Evolutionary conservation across 2,888 invertebrate species (phyloP).

Genomic region (Vesta saturnalis): DNA sequence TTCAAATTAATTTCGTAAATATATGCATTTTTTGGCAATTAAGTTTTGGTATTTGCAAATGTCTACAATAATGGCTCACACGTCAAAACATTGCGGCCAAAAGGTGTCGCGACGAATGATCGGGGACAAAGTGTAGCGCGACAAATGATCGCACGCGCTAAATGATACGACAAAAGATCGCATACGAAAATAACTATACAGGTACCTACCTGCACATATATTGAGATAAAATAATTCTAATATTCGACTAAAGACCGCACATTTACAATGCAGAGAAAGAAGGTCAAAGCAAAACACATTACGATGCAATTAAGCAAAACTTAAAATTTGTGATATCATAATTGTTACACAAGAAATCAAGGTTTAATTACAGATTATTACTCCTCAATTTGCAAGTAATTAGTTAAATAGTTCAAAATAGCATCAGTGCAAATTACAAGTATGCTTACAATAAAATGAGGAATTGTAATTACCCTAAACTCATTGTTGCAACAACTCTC

Average conservation of each 20-base stretch:
- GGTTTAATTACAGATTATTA: not conserved
- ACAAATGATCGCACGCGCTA: not conserved
- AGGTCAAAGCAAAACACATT: not conserved
- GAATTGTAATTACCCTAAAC: not conserved
- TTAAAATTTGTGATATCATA: not conserved
- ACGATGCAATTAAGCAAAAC: not conserved
- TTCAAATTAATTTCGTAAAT: too few species aligned
- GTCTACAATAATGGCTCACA: too few species aligned
- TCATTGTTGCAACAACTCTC: not conserved
- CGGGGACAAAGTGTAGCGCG: not conserved
- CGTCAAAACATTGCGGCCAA: too few species aligned
- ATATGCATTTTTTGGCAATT: too few species aligned
- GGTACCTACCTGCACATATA: not conserved
- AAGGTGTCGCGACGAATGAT: too few species aligned
- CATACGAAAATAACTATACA: too few species aligned
- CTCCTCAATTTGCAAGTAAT: not conserved
- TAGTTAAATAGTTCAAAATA: not conserved
- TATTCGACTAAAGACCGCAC: not conserved
- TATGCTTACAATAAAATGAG: not conserved
- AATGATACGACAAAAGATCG: too few species aligned
- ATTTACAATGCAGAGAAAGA: not conserved
- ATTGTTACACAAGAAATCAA: not conserved
- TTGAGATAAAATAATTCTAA: not conserved
- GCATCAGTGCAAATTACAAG: not conserved
- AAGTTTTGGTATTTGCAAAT: too few species aligned